Conservation (phyloP, 2,113 vertebrate species). For the Seriola quinqueradiata region DNA sequence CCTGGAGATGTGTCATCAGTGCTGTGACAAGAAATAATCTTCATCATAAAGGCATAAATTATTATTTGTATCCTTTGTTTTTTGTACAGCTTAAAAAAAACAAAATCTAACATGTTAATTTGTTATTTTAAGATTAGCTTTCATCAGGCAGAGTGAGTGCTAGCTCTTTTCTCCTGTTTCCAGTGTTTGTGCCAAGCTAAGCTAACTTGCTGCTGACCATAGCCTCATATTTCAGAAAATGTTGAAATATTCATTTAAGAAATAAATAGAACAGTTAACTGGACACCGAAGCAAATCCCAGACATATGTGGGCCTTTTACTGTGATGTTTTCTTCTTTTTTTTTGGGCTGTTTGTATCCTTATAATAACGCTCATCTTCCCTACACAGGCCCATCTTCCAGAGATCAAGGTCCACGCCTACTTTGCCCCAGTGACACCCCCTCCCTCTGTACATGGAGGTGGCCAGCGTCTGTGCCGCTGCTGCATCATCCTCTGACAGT, state of each 20-base stretch:
- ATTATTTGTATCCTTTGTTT: too few species aligned
- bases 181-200: too few species aligned
- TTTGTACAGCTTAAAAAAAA: too few species aligned
- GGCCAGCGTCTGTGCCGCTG: constrained; percentile 93
- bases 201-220: too few species aligned
- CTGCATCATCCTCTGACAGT: constrained; percentile 92
- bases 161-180: too few species aligned
- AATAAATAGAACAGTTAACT: not conserved
- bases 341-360: not conserved
- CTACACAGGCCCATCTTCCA: constrained; percentile 91
- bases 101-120: too few species aligned
- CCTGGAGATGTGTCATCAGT: too few species aligned
- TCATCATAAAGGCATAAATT: too few species aligned
- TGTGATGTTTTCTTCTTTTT: too few species aligned
- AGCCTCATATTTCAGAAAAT: not conserved
- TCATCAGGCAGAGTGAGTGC: too few species aligned
- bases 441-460: constrained; percentile 90
- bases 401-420: constrained; percentile 95
- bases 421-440: constrained; percentile 93
- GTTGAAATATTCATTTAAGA: not conserved
- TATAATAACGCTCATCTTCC: constrained; percentile 11
- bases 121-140: too few species aligned
- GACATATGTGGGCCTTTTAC: not conserved
- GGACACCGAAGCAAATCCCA: not conserved
- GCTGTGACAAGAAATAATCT: too few species aligned